Evolutionary conservation across 2,888 invertebrate genomes (phyloP), one percentile per base, ranked within the genome.

Genomic region (Oasisia sp.): DNA sequence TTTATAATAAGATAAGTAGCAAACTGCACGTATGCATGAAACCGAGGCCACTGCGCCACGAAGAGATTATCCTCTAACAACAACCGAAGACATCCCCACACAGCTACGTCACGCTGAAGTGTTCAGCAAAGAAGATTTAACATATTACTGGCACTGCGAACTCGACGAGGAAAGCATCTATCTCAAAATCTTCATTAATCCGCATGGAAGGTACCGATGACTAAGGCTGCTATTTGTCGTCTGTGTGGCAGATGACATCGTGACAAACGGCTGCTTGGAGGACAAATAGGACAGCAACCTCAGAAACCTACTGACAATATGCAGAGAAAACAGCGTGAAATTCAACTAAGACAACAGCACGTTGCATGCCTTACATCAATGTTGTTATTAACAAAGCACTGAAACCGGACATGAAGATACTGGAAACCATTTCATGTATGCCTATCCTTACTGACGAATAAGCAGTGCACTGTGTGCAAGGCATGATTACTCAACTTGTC

Each of bases 181-280:
- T 45, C 92, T 94, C 32, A 94, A 94, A 27, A 94, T 94, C 9
- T 94, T 94, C 91, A 91, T 92, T 44, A 94, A 94, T 5, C 94
- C 94, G 12, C 93, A 91, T 92, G 94, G 94, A 58, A 58, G 58
- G 58, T 58, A 11, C 58, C 19, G 58, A 58, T 19, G 14, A 14
- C n/a, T n/a, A n/a, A n/a, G n/a, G n/a, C n/a, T n/a, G n/a, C n/a
- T n/a, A n/a, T n/a, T n/a, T n/a, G n/a, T n/a, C n/a, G n/a, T n/a
- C n/a, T n/a, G n/a, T n/a, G n/a, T n/a, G n/a, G n/a, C n/a, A n/a
- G n/a, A n/a, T n/a, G n/a, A n/a, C n/a, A n/a, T n/a, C n/a, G n/a
- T n/a, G n/a, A n/a, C n/a, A n/a, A n/a, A 58, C 19, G 58, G 58
- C 9, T 11, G 3, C 9, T 58, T 91, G 14, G 74, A n/a, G 4